These are phyloP conservation scores for Trochalopteron elliotii DNA, from an alignment of 2,113 vertebrate species.

Conservation along the genomic window DNA sequence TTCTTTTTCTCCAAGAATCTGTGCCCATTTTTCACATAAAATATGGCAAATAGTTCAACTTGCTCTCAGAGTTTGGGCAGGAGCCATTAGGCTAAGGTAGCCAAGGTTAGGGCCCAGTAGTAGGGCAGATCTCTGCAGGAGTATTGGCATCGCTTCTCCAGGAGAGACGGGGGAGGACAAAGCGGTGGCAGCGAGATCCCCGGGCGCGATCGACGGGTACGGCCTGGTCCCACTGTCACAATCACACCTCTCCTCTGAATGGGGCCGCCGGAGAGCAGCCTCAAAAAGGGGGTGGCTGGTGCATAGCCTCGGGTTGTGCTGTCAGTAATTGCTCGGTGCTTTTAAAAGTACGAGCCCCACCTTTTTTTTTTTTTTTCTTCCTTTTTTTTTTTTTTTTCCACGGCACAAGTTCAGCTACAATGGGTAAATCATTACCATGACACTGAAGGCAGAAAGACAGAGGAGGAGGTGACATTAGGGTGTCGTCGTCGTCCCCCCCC, in stretches of 20 bases:
- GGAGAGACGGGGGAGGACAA: not conserved
- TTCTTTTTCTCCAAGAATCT: not conserved
- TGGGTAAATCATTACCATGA: not conserved
- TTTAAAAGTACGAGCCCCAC: not conserved
- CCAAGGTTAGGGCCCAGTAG: conserved; percentile 6
- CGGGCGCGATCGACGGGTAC: not conserved
- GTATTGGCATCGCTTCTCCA: not conserved
- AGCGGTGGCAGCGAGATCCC: not conserved
- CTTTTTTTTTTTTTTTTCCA: too few relatives aligned
- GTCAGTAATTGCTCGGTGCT: not conserved
- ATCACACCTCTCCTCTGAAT: not conserved
- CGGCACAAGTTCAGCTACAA: not conserved
- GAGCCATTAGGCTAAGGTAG: conserved; percentile 4
- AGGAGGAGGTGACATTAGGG: not conserved
- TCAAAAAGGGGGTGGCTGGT: not conserved
- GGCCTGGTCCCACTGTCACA: not conserved
- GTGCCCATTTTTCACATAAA: not conserved
- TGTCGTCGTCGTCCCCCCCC: too few relatives aligned
- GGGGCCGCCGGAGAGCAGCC: not conserved
- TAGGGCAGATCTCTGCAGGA: conserved; percentile 44
- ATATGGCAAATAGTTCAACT: not conserved
- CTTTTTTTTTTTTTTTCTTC: too few relatives aligned
- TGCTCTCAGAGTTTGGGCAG: not conserved
- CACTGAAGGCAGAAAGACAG: not conserved
- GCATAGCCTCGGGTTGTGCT: not conserved